Evolutionary conservation across 2,888 invertebrate species (phyloP), one percentile per base, ranked within the genome.

Genomic region (Dasypogon diadema): DNA sequence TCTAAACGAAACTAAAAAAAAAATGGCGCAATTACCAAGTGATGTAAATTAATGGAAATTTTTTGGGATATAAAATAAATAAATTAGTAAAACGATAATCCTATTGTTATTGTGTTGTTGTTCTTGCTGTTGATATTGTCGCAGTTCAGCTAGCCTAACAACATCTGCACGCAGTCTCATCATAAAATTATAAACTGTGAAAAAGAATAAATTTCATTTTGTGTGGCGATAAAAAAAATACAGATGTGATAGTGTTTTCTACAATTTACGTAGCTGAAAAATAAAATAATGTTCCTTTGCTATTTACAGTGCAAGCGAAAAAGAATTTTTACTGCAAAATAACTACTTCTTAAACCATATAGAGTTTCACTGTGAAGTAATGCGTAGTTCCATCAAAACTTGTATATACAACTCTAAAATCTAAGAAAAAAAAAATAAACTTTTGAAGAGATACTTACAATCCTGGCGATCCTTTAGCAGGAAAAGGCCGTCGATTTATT

Each of bases 381-480:
- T n/a, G n/a, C n/a, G n/a, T n/a, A n/a, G n/a, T n/a, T n/a, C n/a
- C n/a, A n/a, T n/a, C n/a, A n/a, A n/a, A n/a, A n/a, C n/a, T n/a
- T n/a, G n/a, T n/a, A n/a, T n/a, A n/a, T n/a, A n/a, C n/a, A n/a
- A n/a, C n/a, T n/a, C n/a, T n/a, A n/a, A n/a, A n/a, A n/a, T n/a
- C n/a, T n/a, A n/a, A n/a, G n/a, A n/a, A n/a, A n/a, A n/a, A n/a
- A n/a, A n/a, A n/a, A n/a, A n/a, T n/a, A n/a, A n/a, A n/a, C n/a
- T n/a, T n/a, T n/a, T n/a, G n/a, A n/a, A n/a, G n/a, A n/a, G 73
- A 48, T 80, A 82, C 82, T 82, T 82, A 83, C 83, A 83, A 80
- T 79, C 82, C 82, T 72, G 82, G 81, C 22, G 82, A 82, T 74
- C 81, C 80, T 80, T 83, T 83, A 60, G 76, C 81, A n/a, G 81